A percentile compares a stretch with the other conserved stretches of the same genome.
phyloP scores from a whole-genome alignment of 2,113 vertebrate species.

The Danionella cerebrum region DNA sequence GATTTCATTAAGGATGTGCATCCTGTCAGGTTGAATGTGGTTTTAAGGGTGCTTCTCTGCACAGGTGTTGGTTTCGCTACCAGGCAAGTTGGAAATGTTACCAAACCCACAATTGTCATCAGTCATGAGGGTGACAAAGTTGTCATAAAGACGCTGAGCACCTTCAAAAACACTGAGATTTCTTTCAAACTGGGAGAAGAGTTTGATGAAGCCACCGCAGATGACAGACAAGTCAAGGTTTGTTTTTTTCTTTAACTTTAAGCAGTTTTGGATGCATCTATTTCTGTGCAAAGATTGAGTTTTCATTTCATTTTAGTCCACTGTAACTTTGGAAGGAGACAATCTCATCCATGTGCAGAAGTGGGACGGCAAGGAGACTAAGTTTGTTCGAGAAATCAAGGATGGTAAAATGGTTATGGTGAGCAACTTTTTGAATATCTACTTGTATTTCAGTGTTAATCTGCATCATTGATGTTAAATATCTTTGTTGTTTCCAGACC shows the following conservation, averaged over 20 bases:
- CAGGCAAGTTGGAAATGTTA: constrained; percentile 89
- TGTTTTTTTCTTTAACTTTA: constrained; percentile 38
- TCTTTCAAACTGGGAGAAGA: constrained; percentile 87
- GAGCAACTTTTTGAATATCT: constrained; percentile 46
- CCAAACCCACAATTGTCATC: constrained; percentile 88
- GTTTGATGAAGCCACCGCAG: constrained; percentile 89
- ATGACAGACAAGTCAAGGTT: constrained; percentile 92
- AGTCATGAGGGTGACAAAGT: constrained; percentile 83
- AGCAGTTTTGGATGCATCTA: neutral
- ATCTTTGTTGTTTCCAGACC: constrained; percentile 68
- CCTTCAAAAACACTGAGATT: constrained; percentile 93
- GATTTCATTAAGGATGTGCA: too few species aligned
- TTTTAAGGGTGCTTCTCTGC: neutral
- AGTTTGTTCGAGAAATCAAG: constrained; percentile 87
- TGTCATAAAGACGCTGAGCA: constrained; percentile 82
- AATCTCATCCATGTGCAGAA: constrained; percentile 87
- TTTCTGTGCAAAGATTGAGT: too few species aligned
- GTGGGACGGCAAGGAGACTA: constrained; percentile 93
- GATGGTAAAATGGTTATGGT: constrained; percentile 93
- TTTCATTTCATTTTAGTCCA: constrained; percentile 65
- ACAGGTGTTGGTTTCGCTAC: constrained; percentile 89
- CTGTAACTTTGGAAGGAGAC: constrained; percentile 79
- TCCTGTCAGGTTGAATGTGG: too few species aligned
- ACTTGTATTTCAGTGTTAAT: neutral
- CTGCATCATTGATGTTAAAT: neutral